phyloP scores from a whole-genome alignment of 1,140 invertebrate genomes.

The Leptinotarsa lineolata region DNA sequence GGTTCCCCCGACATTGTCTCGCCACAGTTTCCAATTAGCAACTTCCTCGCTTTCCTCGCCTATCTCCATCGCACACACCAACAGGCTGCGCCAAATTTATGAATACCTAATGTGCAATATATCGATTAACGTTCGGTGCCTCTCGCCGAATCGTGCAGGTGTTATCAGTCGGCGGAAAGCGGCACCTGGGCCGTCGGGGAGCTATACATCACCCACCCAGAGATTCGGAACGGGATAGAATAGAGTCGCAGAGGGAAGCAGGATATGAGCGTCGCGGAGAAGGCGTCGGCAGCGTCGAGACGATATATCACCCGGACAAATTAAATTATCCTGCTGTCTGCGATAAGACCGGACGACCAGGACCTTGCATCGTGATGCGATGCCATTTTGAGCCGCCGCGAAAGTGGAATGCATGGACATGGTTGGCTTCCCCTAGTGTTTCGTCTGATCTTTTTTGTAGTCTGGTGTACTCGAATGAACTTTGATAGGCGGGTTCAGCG shows the following conservation, averaged over 20 bases:
- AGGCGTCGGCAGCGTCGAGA: constrained; percentile 35
- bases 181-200: constrained; percentile 47
- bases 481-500: background rate
- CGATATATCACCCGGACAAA: constrained; percentile 63
- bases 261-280: constrained; percentile 46
- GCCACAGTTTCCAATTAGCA: constrained; percentile 5
- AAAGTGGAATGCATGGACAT: background rate
- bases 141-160: constrained; percentile 34
- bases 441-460: background rate
- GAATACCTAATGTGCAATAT: constrained; percentile 29
- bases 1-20: background rate
- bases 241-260: constrained; percentile 47
- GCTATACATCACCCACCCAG: constrained; percentile 53
- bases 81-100: constrained; percentile 18
- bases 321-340: constrained; percentile 65
- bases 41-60: constrained; percentile 1
- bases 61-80: background rate
- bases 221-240: constrained; percentile 52
- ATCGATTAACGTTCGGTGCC: constrained; percentile 17
- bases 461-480: background rate
- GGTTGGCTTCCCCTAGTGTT: background rate
- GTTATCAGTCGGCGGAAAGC: constrained; percentile 32
- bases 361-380: constrained; percentile 22
- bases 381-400: constrained; percentile 11
- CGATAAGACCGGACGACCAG: constrained; percentile 57